Evolutionary conservation across 1,140 invertebrate genomes (phyloP), one percentile per base, ranked within the genome.

Genomic region (Panagrolaimus sp.): DNA sequence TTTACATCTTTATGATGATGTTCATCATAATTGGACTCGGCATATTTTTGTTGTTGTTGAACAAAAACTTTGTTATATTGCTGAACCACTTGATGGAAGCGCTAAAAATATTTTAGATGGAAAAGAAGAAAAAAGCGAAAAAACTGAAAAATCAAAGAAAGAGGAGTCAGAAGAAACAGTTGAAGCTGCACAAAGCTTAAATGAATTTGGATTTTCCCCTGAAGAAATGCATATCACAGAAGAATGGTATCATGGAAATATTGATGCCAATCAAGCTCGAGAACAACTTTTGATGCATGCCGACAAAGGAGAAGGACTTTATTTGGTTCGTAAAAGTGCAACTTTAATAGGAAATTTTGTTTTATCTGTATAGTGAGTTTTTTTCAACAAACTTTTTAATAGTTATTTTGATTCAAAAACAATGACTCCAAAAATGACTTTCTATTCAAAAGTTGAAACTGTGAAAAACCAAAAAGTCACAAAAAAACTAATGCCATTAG

Each of bases 321-420:
- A 81, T 65, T 65, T 82, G 64, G 81, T 82, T 26, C 66, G 80
- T 28, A 80, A 82, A 52, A 82, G 79, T 14, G 73, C 64, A 24
- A 77, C 83, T 24, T 82, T 82, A 65, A 82, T 82, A 67, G 80
- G 80, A 45, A 82, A 82, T 52, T 82, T 71, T 45, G 83, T 80
- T 10, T 69, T 82, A 14, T 81, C 80, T 1, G 83, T 82, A 65
- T 58, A 83, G 68, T 81, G 68, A 70, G 78, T 73, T 44, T 6
- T n/a, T n/a, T n/a, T n/a, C n/a, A n/a, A n/a, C n/a, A n/a, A n/a
- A n/a, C n/a, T n/a, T n/a, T n/a, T n/a, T n/a, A n/a, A n/a, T n/a
- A n/a, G n/a, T n/a, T n/a, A n/a, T n/a, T n/a, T n/a, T n/a, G n/a
- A n/a, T n/a, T n/a, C n/a, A n/a, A n/a, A n/a, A n/a, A n/a, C n/a